A percentile compares a stretch with the other conserved stretches of the same genome.
These are phyloP conservation scores for Sinentomon sp. DNA, from an alignment of 2,888 invertebrate species.

Conservation along the genomic window DNA sequence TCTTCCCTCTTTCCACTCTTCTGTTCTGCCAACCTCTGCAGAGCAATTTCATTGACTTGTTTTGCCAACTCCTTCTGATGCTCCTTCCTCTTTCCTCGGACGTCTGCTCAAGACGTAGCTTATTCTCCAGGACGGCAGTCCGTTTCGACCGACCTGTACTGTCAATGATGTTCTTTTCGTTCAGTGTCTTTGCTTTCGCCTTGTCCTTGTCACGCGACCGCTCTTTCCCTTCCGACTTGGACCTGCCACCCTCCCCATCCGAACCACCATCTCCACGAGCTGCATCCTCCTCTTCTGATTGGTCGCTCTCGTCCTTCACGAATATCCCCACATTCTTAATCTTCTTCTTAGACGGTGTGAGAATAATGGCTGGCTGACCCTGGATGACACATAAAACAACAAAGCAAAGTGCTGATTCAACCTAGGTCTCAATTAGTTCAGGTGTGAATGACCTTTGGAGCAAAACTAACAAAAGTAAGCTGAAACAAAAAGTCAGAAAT, in stretches of 20 bases:
- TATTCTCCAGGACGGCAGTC: constrained; percentile 73
- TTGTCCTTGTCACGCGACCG: constrained; percentile 27
- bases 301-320: constrained; percentile 64
- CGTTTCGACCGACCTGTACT: constrained; percentile 52
- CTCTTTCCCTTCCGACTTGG: constrained; percentile 50
- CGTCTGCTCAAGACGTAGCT: constrained; percentile 74
- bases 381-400: too few relatives aligned
- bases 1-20: constrained; percentile 46
- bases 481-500: too few relatives aligned
- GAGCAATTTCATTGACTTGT: constrained; percentile 70
- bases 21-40: constrained; percentile 67
- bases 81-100: constrained; percentile 90
- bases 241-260: constrained; percentile 19
- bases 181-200: constrained; percentile 23
- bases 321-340: constrained; percentile 86
- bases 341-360: constrained; percentile 80
- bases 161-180: constrained; percentile 22
- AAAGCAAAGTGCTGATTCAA: too few relatives aligned
- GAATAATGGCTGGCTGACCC: constrained; percentile 44
- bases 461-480: too few relatives aligned
- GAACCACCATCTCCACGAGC: background rate
- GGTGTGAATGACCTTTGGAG: too few relatives aligned
- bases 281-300: constrained; percentile 48
- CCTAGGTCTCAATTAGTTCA: too few relatives aligned
- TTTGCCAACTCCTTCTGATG: constrained; percentile 85